Percentiles rank a stretch among this genome's conserved stretches.
Conservation (phyloP, 2,888 invertebrate genomes). For the Copidosoma aretas region DNA sequence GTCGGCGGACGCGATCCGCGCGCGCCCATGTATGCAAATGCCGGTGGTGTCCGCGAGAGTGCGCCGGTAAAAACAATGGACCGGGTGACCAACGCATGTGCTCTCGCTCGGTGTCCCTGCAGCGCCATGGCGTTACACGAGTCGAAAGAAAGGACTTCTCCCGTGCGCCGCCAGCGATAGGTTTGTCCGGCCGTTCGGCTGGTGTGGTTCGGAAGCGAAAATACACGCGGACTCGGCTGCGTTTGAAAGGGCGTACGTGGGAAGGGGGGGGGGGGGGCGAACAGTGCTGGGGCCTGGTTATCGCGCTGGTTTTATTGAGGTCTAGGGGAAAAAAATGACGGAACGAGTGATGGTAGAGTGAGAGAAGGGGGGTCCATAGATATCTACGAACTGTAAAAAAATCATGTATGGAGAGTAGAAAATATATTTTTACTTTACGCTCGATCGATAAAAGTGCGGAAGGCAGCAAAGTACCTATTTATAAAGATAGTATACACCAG, state of each 20-base stretch:
- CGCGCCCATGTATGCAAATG: constrained; percentile 52
- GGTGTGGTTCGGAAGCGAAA: neutral
- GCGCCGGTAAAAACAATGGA: constrained; percentile 55
- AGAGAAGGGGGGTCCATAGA: no score
- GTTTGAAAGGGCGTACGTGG: neutral
- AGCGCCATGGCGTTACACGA: no score
- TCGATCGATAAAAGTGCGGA: no score
- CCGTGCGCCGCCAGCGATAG: neutral
- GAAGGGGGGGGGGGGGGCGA: no score
- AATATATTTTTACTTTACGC: no score
- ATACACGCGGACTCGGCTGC: neutral
- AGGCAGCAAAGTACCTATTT: no score
- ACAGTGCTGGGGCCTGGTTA: neutral
- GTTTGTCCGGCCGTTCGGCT: neutral
- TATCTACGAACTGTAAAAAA: no score
- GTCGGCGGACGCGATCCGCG: constrained; percentile 47
- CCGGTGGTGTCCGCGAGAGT: constrained; percentile 8
- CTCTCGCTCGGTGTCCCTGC: neutral
- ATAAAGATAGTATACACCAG: no score
- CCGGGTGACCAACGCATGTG: constrained; percentile 16
- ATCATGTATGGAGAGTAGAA: no score
- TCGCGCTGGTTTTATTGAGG: neutral
- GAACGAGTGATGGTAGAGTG: no score
- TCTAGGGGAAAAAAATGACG: no score
- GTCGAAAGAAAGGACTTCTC: neutral